A percentile compares a stretch with the other conserved stretches of the same genome.
Conservation (phyloP, 2,797 vertebrate species). For the Aratinga solstitialis region DNA sequence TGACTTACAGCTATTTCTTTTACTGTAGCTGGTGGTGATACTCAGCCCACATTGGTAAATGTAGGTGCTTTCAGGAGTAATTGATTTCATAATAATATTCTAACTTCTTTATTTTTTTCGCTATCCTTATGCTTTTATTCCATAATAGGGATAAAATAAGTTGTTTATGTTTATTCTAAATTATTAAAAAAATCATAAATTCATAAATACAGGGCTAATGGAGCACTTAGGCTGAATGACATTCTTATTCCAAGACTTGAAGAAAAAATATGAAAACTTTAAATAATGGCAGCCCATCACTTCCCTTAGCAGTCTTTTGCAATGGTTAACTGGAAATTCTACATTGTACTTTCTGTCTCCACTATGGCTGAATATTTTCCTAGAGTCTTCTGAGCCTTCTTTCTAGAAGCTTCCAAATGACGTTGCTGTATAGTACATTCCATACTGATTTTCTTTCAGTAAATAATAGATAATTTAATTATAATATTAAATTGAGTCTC, state of each 20-base stretch:
- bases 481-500: not conserved
- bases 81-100: not conserved
- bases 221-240: not conserved
- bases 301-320: not conserved
- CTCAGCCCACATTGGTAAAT: not conserved
- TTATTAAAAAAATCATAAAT: not conserved
- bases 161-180: not conserved
- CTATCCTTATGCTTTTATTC: not conserved
- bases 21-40: not conserved
- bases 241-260: not conserved
- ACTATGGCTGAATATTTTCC: not conserved
- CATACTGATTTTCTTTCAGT: not conserved
- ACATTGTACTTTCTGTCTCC: not conserved
- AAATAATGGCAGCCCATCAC: not conserved
- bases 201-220: not conserved
- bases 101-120: fast-evolving
- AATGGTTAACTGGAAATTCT: not conserved
- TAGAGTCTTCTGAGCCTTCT: not conserved
- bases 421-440: not conserved
- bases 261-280: not conserved
- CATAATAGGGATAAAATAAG: not conserved
- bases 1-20: not conserved
- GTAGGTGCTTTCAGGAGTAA: not conserved
- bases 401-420: not conserved
- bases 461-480: not conserved